Evolutionary conservation across 92 coral and sea anemone species (phyloP).

Genomic region (Phymanthus crucifer): DNA sequence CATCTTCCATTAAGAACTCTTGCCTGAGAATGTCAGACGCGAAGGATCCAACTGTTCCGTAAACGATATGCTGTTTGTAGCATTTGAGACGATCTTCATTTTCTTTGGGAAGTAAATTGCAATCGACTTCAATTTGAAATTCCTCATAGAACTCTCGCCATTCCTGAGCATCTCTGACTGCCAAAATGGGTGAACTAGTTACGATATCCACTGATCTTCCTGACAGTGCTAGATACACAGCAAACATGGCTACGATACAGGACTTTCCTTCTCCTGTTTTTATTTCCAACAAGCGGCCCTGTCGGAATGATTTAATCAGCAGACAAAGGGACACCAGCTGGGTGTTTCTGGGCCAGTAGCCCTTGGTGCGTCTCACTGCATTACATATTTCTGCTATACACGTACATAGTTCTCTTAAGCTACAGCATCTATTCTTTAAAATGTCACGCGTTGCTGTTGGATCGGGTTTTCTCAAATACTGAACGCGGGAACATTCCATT

Average conservation of each 20-base stretch:
- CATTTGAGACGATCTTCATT: slow-evolving; percentile 22
- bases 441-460: neutral
- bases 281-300: slow-evolving; percentile 25
- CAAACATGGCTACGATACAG: slow-evolving; percentile 27
- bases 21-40: slow-evolving; percentile 36
- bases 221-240: slow-evolving; percentile 7
- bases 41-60: slow-evolving; percentile 36
- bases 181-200: slow-evolving; percentile 35
- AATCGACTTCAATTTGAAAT: slow-evolving; percentile 23
- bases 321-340: slow-evolving; percentile 12
- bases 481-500: no score
- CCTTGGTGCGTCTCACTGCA: slow-evolving; percentile 6
- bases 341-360: slow-evolving; percentile 29
- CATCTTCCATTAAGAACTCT: slow-evolving; percentile 24
- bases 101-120: slow-evolving; percentile 12
- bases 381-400: slow-evolving; percentile 8
- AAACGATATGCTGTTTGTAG: slow-evolving; percentile 21
- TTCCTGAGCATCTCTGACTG: slow-evolving; percentile 27
- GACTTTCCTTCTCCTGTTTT: slow-evolving; percentile 49
- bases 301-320: neutral
- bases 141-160: neutral
- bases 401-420: neutral
- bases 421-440: neutral
- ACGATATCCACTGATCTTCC: slow-evolving; percentile 36
- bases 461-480: neutral